A percentile compares a stretch with the other conserved stretches of the same genome.
phyloP scores from a whole-genome alignment of 2,797 vertebrate genomes.

The Podarcis lilfordi region DNA sequence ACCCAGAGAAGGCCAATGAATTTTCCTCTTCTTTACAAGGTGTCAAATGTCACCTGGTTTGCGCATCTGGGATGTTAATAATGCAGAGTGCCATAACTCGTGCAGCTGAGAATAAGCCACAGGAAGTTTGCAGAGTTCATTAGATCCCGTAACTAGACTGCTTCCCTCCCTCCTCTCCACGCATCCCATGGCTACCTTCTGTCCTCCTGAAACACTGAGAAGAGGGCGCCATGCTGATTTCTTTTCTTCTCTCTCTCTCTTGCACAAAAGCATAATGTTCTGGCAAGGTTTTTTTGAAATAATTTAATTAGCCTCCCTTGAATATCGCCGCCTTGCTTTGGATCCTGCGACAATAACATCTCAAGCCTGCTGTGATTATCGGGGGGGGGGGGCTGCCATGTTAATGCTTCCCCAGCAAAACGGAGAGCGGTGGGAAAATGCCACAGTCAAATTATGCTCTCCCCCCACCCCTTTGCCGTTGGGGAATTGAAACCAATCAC shows the following conservation, averaged over 20 bases:
- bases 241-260: slow-evolving; percentile 10
- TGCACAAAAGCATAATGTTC: slow-evolving; percentile 50
- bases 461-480: no score
- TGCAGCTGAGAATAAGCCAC: slow-evolving; percentile 57
- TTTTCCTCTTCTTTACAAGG: slow-evolving; percentile 41
- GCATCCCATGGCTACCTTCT: no score
- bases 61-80: slow-evolving; percentile 68
- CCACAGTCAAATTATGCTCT: slow-evolving; percentile 46
- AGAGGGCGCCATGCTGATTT: not conserved
- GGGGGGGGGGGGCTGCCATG: slow-evolving; percentile 59
- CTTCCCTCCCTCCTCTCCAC: not conserved
- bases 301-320: slow-evolving; percentile 70
- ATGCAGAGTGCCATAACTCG: slow-evolving; percentile 62
- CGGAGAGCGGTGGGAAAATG: slow-evolving; percentile 56
- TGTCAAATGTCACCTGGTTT: slow-evolving; percentile 59
- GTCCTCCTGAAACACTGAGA: slow-evolving; percentile 41
- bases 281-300: slow-evolving; percentile 60
- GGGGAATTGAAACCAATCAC: not conserved
- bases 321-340: slow-evolving; percentile 57
- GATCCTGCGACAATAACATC: slow-evolving; percentile 59
- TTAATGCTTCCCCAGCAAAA: slow-evolving; percentile 66
- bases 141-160: slow-evolving; percentile 60
- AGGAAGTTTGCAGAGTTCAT: slow-evolving; percentile 63
- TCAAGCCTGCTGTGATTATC: slow-evolving; percentile 62
- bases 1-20: slow-evolving; percentile 53